Evolutionary conservation across 2,888 invertebrate genomes (phyloP).

Genomic region (Drymonia ruficornis): DNA sequence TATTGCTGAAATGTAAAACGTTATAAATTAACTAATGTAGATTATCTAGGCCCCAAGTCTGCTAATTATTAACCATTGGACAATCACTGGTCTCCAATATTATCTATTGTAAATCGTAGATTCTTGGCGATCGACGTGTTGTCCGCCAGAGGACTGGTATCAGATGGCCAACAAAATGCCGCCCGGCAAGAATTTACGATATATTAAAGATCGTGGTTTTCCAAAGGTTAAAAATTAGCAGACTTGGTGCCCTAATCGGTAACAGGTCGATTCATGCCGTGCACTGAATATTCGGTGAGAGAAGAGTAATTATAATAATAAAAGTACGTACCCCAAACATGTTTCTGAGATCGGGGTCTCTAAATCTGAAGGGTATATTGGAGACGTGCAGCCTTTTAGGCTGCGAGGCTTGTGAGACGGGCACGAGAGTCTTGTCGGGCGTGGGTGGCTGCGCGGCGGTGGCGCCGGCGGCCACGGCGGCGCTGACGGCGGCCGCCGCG

Average conservation of each 20-base stretch:
- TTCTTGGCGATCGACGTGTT: no score
- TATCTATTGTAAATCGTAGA: no score
- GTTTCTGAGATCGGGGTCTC: conserved; percentile 98
- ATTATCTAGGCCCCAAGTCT: no score
- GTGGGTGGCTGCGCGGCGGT: conserved; percentile 62
- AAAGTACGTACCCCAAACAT: conserved; percentile 97
- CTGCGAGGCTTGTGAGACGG: conserved; percentile 84
- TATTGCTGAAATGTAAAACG: conserved; percentile 94
- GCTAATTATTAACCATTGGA: no score
- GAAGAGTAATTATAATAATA: conserved; percentile 17
- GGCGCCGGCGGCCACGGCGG: conserved; percentile 60
- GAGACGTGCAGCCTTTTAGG: conserved; percentile 99
- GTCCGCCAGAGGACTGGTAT: no score
- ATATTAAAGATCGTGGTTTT: no score
- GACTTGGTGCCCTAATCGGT: no score
- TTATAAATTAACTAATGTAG: conserved; percentile 43
- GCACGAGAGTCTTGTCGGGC: conserved; percentile 81
- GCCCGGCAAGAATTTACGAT: no score
- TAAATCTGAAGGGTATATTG: conserved; percentile 99
- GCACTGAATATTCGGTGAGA: conserved; percentile 24
- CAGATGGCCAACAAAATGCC: no score
- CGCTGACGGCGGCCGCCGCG: conserved; percentile 71
- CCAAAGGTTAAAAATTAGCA: no score
- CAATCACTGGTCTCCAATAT: no score
- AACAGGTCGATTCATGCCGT: conserved; percentile 48